Conservation (phyloP, 2,113 vertebrate species). For the Odobenus rosmarus region DNA sequence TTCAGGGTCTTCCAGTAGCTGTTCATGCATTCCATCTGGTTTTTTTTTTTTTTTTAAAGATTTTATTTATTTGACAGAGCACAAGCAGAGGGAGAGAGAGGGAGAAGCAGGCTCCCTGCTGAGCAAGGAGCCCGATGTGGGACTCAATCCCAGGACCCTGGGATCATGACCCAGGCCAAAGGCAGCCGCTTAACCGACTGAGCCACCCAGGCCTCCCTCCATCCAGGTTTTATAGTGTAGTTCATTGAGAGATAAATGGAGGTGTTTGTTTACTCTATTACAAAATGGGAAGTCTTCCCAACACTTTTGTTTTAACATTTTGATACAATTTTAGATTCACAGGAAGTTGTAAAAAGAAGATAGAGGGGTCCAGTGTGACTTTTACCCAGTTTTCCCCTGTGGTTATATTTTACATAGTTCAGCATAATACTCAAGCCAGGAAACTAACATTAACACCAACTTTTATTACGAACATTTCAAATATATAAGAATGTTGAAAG, state of each 20-base stretch:
- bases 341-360: constrained; percentile 35
- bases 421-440: background rate
- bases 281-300: background rate
- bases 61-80: too few species aligned
- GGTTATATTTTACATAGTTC: background rate
- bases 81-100: too few species aligned
- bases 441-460: constrained; percentile 21
- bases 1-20: constrained; percentile 13
- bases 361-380: background rate
- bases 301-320: constrained; percentile 1
- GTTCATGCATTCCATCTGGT: background rate
- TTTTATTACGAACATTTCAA: constrained; percentile 33
- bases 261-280: background rate
- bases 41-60: background rate
- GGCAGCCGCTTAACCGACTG: too few species aligned
- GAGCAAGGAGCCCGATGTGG: too few species aligned
- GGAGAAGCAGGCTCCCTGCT: too few species aligned
- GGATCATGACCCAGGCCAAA: too few species aligned
- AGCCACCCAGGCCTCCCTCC: background rate
- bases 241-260: constrained; percentile 31
- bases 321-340: constrained; percentile 24
- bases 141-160: too few species aligned
- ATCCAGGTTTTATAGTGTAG: background rate
- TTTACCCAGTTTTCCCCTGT: background rate
- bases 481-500: background rate